Evolutionary conservation across 1,140 invertebrate species (phyloP).

Genomic region (Drosophila obscura): DNA sequence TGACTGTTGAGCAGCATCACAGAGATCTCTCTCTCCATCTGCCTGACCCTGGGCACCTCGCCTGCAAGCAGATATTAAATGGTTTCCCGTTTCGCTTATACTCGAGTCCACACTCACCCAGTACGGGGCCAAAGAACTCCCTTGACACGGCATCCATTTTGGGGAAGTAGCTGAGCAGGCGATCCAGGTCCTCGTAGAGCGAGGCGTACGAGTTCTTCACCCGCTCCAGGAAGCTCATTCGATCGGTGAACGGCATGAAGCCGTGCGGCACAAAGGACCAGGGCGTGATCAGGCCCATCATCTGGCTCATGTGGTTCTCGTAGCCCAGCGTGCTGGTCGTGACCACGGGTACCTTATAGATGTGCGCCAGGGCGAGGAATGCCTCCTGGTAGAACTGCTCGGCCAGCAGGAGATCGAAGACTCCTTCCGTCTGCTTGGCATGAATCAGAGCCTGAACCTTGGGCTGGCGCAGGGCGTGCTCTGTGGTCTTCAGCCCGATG

Average conservation of each 20-base stretch:
- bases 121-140: slow-evolving; percentile 74
- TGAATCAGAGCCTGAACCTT: slow-evolving; percentile 82
- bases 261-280: slow-evolving; percentile 82
- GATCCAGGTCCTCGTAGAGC: slow-evolving; percentile 61
- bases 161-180: slow-evolving; percentile 66
- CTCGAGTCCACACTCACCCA: slow-evolving; percentile 46
- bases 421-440: slow-evolving; percentile 59
- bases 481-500: slow-evolving; percentile 70
- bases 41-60: slow-evolving; percentile 84
- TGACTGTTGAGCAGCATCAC: slow-evolving; percentile 80
- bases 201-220: slow-evolving; percentile 64
- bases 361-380: slow-evolving; percentile 76
- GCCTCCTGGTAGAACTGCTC: slow-evolving; percentile 84
- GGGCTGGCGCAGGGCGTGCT: slow-evolving; percentile 74
- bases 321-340: slow-evolving; percentile 75
- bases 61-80: slow-evolving; percentile 39
- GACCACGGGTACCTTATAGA: slow-evolving; percentile 82
- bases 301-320: slow-evolving; percentile 77
- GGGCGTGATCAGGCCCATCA: slow-evolving; percentile 76
- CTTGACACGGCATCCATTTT: slow-evolving; percentile 78
- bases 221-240: slow-evolving; percentile 83
- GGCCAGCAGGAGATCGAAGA: slow-evolving; percentile 83
- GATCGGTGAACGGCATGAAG: slow-evolving; percentile 68
- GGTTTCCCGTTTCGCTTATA: neutral
- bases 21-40: slow-evolving; percentile 84